Evolutionary conservation across 2,888 invertebrate genomes (phyloP), one percentile per base, ranked within the genome.

Genomic region (Palloptera scutellata): DNA sequence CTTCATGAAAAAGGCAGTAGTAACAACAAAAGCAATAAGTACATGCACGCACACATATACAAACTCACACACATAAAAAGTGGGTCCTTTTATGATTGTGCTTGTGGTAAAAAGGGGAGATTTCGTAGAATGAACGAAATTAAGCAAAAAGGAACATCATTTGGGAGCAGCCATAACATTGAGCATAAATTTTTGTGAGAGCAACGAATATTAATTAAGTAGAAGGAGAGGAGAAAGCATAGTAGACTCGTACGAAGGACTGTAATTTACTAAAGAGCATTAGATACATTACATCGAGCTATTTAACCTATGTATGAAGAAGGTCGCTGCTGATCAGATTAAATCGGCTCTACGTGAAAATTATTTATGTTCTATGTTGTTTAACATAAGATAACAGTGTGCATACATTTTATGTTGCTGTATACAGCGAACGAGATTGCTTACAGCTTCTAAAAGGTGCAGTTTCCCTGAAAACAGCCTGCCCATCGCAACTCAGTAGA

Each of bases 1-100:
- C 55, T 67, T 60, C 40, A 60, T 65, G 54, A 60, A 59, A 60
- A 60, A 60, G 60, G 60, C 65, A 65, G 45, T 55, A 43, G n/a
- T 48, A 61, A 54, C 43, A 51, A 43, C 66, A 66, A 59, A 41
- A 53, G 51, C 64, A 64, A 63, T n/a, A n/a, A n/a, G n/a, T n/a
- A n/a, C 58, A 64, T 41, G 57, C 60, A 42, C 60, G 52, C 58
- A 65, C 61, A 61, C 12, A 54, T 11, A 51, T 55, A 53, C 48
- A 10, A 5, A 13, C 19, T 19, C 17, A 1, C 57, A 30, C 30
- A 12, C 30, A 2, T 63, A 19, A 30, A 15, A 10, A 15, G 19
- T 42, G 59, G 52, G n/a, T 19, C n/a, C 10, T 8, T 45, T 11
- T 43, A 61, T 61, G 20, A 1, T 8, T 55, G 30, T 55, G 40